These are phyloP conservation scores for Rotaria socialis DNA, from an alignment of 2,888 invertebrate genomes.

Conservation along the genomic window DNA sequence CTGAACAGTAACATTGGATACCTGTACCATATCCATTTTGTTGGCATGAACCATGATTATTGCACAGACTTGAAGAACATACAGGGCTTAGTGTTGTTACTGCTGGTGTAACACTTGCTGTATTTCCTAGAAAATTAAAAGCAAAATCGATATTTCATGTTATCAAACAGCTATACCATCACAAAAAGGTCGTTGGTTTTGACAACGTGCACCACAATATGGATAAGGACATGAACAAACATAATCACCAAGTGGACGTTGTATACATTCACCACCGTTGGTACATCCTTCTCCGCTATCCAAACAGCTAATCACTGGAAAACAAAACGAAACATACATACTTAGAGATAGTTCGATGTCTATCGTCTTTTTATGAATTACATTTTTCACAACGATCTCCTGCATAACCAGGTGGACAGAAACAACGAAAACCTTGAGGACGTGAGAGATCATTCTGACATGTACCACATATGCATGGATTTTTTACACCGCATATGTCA, in stretches of 20 bases:
- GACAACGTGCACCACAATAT: conserved; percentile 45
- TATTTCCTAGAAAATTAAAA: neutral
- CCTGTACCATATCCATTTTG: neutral
- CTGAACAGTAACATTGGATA: conserved; percentile 40
- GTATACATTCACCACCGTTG: conserved; percentile 46
- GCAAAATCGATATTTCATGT: too few species aligned
- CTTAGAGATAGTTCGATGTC: too few species aligned
- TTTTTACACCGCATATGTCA: conserved; percentile 44
- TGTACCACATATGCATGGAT: conserved; percentile 46
- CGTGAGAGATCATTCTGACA: conserved; percentile 42
- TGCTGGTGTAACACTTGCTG: neutral
- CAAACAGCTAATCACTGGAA: conserved; percentile 38
- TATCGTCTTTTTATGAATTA: neutral
- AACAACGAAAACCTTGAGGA: conserved; percentile 43
- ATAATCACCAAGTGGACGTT: conserved; percentile 41
- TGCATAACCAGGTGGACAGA: conserved; percentile 39
- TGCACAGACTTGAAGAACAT: conserved; percentile 41
- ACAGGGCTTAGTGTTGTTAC: conserved; percentile 16
- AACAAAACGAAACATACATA: neutral
- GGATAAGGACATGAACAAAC: conserved; percentile 46
- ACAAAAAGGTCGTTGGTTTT: conserved; percentile 40
- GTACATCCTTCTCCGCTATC: conserved; percentile 41
- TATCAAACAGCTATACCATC: neutral
- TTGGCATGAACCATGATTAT: conserved; percentile 42
- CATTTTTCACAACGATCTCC: conserved; percentile 33